Evolutionary conservation across 2,113 vertebrate genomes (phyloP), one percentile per base, ranked within the genome.

Genomic region (Pseudolaguvia tuberculata): DNA sequence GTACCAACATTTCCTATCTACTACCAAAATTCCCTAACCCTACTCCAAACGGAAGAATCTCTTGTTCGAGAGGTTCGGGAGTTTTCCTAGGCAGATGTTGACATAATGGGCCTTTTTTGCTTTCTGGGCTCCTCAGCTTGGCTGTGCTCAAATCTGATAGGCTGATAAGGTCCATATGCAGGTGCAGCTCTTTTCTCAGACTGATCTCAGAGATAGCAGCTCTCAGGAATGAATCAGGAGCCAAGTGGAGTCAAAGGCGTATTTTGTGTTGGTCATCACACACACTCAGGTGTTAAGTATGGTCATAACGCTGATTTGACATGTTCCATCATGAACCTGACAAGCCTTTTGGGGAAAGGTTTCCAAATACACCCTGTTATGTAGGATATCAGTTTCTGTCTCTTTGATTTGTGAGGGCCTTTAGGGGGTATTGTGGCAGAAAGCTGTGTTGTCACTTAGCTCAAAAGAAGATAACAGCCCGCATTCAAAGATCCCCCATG

Each of bases 401-500:
- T 53, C 51, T 61, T 68, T 78, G 69, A 45, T 56, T 74, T 62
- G 50, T 51, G 73, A 55, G 66, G 66, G 23, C 50, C 27, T 78
- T 78, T 45, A 62, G 48, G 58, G 75, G 42, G 65, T 69, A 27
- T 29, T 48, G 59, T 78, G 47, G 68, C 20, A 62, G 67, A 67
- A 62, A 63, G 56, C 50, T 39, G 70, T 45, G 17, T 70, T 79
- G 56, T 65, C 69, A 61, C 66, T 79, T 42, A 48, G 79, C 73
- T 81, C 39, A 25, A 78, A 42, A 56, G 57, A 70, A 89, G 84
- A 91, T 90, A 90, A 72, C 67, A 75, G 83, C 84, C 83, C 79
- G 79, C 88, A 82, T 83, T 81, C 87, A 82, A 80, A 82, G 85
- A 84, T 88, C 85, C 86, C 88, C 82, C 84, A 88, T 89, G 84